A percentile compares a stretch with the other conserved stretches of the same genome.
These are phyloP conservation scores for Aphodius sticticus DNA, from an alignment of 2,888 invertebrate genomes.

Conservation along the genomic window DNA sequence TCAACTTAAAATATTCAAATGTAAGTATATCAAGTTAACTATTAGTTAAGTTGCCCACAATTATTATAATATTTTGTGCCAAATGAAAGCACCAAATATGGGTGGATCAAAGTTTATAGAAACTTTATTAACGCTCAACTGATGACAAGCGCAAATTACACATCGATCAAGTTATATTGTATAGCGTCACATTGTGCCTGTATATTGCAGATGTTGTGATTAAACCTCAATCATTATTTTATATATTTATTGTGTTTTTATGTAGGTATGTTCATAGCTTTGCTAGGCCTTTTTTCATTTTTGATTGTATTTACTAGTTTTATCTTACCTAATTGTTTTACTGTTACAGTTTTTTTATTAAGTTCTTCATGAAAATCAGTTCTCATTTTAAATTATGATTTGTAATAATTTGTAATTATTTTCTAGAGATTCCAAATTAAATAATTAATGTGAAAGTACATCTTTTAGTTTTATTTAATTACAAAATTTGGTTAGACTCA, in stretches of 20 bases:
- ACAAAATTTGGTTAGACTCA: neutral
- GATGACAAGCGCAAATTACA: neutral
- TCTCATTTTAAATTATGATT: neutral
- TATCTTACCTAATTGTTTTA: neutral
- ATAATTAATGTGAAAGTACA: neutral
- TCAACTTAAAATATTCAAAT: neutral
- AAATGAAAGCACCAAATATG: neutral
- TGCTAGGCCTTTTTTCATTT: neutral
- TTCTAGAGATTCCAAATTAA: neutral
- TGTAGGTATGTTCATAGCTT: neutral
- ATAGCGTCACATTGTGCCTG: neutral
- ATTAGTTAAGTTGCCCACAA: neutral
- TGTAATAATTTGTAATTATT: conserved; percentile 4
- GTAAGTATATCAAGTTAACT: neutral
- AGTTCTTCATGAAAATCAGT: neutral
- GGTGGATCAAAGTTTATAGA: neutral
- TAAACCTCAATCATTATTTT: neutral
- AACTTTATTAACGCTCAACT: neutral
- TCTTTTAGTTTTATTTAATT: neutral
- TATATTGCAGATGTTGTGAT: neutral
- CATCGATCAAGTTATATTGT: neutral
- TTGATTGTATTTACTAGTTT: neutral
- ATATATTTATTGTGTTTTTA: neutral
- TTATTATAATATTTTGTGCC: conserved; percentile 4
- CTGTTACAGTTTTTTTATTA: neutral